phyloP scores from a whole-genome alignment of 2,113 vertebrate species.

The Microtus montanus region DNA sequence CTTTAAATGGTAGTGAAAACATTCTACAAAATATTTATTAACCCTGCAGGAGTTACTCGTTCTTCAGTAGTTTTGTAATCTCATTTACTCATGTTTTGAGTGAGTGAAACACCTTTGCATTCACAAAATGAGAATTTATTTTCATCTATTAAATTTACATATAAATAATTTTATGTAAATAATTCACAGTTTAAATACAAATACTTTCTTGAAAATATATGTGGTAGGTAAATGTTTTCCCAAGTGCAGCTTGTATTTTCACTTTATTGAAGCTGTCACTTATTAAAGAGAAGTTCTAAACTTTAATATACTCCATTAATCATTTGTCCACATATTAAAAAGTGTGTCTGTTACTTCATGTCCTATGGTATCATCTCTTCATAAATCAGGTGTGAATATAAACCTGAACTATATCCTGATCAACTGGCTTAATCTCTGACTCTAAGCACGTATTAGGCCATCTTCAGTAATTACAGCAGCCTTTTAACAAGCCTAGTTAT shows the following conservation, averaged over 20 bases:
- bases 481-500: background rate
- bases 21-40: background rate
- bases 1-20: background rate
- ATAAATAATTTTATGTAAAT: background rate
- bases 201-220: background rate
- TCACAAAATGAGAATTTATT: background rate
- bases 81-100: background rate
- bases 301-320: background rate
- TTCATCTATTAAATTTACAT: background rate
- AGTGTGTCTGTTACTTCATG: background rate
- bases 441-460: background rate
- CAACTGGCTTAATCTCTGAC: background rate
- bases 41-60: background rate
- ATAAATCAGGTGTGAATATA: background rate
- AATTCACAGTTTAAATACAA: background rate
- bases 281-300: background rate
- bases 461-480: background rate
- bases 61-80: background rate
- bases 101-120: background rate
- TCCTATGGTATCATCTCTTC: background rate
- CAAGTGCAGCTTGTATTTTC: background rate
- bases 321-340: background rate
- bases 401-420: too few species aligned
- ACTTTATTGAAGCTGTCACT: background rate
- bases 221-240: background rate